phyloP scores from a whole-genome alignment of 53 echinoderm and acorn worm genomes.

The Holothuria leucospilota region DNA sequence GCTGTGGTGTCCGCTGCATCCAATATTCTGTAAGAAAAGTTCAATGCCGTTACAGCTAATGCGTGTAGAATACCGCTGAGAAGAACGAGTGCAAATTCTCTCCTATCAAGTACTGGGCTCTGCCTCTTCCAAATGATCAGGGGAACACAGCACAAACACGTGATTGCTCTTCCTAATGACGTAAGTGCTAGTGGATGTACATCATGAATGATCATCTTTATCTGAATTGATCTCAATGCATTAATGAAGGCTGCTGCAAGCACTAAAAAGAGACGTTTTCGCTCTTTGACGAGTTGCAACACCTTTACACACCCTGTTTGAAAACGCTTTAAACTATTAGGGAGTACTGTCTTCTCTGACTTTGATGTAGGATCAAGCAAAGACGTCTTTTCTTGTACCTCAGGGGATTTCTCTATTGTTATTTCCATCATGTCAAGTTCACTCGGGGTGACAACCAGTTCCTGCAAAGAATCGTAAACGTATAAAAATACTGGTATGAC shows the following conservation, averaged over 20 bases:
- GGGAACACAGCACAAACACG: neutral
- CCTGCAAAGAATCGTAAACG: too few species aligned
- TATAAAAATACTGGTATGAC: too few species aligned
- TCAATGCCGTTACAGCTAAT: neutral
- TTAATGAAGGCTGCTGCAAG: neutral
- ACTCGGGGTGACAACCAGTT: too few species aligned
- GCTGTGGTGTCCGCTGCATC: conserved; percentile 1
- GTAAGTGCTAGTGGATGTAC: neutral
- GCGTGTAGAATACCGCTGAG: neutral
- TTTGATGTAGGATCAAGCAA: too few species aligned
- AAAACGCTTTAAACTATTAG: too few species aligned
- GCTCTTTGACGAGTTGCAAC: neutral
- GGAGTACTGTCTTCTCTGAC: too few species aligned
- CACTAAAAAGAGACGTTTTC: neutral
- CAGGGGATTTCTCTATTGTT: too few species aligned
- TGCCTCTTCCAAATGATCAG: neutral
- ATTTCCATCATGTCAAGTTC: too few species aligned
- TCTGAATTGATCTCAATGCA: neutral
- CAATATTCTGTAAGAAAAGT: neutral
- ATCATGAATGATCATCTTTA: neutral
- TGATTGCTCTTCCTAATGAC: neutral
- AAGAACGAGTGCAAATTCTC: neutral
- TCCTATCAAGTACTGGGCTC: neutral
- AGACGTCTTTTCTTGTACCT: too few species aligned
- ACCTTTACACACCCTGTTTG: neutral